Evolutionary conservation across 2,113 vertebrate species (phyloP).

Genomic region (Cavia porcellus): DNA sequence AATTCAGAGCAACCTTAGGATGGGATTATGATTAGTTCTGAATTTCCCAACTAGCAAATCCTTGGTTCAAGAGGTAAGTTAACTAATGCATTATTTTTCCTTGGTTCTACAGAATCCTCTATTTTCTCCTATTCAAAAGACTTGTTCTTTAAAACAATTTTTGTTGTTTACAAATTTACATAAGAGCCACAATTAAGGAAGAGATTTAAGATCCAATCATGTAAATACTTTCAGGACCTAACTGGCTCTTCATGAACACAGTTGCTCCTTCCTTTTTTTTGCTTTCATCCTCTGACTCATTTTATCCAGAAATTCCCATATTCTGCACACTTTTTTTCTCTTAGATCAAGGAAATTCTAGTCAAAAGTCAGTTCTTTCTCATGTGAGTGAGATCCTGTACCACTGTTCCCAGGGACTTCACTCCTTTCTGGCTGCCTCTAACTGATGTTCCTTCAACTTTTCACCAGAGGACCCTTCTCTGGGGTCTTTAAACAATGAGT

Average conservation of each 20-base stretch:
- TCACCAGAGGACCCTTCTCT: background rate
- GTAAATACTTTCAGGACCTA: constrained; percentile 30
- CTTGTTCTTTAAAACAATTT: background rate
- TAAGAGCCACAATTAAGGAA: background rate
- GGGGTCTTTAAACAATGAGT: background rate
- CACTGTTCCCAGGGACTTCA: background rate
- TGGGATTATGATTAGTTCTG: constrained; percentile 15
- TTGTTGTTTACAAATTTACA: constrained; percentile 15
- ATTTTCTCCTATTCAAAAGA: background rate
- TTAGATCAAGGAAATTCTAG: background rate
- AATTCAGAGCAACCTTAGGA: constrained; percentile 9
- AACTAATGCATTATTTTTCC: background rate
- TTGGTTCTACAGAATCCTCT: background rate
- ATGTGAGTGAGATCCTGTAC: rapidly evolving
- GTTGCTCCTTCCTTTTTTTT: background rate
- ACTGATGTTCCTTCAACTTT: background rate
- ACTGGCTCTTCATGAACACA: background rate
- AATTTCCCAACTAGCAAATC: background rate
- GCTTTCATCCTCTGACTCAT: background rate
- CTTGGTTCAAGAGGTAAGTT: background rate
- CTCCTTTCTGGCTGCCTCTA: background rate
- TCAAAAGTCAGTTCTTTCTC: background rate
- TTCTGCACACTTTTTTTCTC: background rate
- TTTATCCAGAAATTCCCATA: background rate
- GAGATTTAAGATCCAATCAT: background rate